phyloP scores from a whole-genome alignment of 1,140 invertebrate species.

The Drosophila truncata region DNA sequence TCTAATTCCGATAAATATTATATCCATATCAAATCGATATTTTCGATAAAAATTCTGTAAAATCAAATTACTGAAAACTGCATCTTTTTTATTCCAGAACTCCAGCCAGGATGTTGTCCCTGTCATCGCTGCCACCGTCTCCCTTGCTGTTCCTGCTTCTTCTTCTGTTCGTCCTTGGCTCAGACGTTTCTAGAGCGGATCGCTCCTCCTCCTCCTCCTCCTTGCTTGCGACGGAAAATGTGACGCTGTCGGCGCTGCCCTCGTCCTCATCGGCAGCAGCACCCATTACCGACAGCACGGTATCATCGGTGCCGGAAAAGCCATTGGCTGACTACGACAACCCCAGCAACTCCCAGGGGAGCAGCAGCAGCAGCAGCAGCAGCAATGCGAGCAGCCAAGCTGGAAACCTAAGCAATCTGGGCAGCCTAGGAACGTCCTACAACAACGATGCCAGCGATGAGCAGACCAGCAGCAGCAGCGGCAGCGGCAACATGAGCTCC shows the following conservation, averaged over 20 bases:
- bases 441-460: constrained; percentile 55
- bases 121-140: constrained; percentile 54
- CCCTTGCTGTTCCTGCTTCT: constrained; percentile 24
- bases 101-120: constrained; percentile 51
- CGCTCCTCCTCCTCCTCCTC: constrained; percentile 43
- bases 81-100: constrained; percentile 14
- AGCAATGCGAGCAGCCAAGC: constrained; percentile 14
- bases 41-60: too few species aligned
- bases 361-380: neutral
- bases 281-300: constrained; percentile 29
- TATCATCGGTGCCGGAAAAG: constrained; percentile 10
- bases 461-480: constrained; percentile 33
- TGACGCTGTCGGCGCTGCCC: constrained; percentile 28
- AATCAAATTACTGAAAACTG: neutral
- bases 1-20: too few species aligned
- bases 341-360: constrained; percentile 16
- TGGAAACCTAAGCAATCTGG: constrained; percentile 6
- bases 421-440: neutral
- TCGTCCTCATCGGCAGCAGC: constrained; percentile 6
- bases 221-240: constrained; percentile 41
- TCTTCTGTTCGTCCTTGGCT: constrained; percentile 13
- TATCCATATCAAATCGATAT: too few species aligned
- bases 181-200: neutral
- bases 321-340: constrained; percentile 29
- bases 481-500: constrained; percentile 16